Percentiles rank a stretch among this genome's conserved stretches.
Evolutionary conservation across 2,888 invertebrate species (phyloP).

Genomic region (Thymelicus acteon): DNA sequence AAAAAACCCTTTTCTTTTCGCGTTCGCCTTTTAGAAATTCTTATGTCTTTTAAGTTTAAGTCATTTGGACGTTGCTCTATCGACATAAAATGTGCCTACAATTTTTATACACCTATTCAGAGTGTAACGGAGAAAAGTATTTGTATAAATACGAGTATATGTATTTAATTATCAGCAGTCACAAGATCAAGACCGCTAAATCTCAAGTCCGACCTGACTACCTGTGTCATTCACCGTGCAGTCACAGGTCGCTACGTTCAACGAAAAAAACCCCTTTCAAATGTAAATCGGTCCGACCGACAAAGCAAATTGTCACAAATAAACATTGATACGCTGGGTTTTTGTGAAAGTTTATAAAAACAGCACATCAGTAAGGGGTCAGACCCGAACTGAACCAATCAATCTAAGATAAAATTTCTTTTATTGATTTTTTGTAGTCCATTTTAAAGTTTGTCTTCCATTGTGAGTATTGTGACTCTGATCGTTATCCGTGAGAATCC

Average conservation of each 20-base stretch:
- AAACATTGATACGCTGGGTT: constrained; percentile 81
- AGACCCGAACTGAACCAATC: constrained; percentile 72
- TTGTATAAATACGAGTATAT: too few species aligned
- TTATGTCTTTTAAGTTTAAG: too few species aligned
- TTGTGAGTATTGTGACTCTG: constrained; percentile 66
- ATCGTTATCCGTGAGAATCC: constrained; percentile 73
- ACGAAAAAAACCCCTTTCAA: constrained; percentile 78
- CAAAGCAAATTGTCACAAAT: constrained; percentile 86
- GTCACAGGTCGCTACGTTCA: constrained; percentile 75
- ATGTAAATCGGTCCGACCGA: constrained; percentile 83
- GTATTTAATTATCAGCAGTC: neutral
- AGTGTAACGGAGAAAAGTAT: too few species aligned
- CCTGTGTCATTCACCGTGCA: constrained; percentile 81
- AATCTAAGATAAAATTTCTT: constrained; percentile 80
- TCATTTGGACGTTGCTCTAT: too few species aligned
- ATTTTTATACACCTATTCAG: too few species aligned
- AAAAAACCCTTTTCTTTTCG: too few species aligned
- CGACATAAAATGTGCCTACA: too few species aligned
- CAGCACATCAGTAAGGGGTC: constrained; percentile 77
- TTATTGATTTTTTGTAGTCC: constrained; percentile 72
- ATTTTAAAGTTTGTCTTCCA: constrained; percentile 56
- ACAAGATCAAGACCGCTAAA: constrained; percentile 61
- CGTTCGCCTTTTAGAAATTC: too few species aligned
- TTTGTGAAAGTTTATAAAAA: constrained; percentile 78
- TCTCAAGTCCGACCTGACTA: constrained; percentile 56